Evolutionary conservation across 2,888 invertebrate genomes (phyloP).

Genomic region (Xestia c-nigrum): DNA sequence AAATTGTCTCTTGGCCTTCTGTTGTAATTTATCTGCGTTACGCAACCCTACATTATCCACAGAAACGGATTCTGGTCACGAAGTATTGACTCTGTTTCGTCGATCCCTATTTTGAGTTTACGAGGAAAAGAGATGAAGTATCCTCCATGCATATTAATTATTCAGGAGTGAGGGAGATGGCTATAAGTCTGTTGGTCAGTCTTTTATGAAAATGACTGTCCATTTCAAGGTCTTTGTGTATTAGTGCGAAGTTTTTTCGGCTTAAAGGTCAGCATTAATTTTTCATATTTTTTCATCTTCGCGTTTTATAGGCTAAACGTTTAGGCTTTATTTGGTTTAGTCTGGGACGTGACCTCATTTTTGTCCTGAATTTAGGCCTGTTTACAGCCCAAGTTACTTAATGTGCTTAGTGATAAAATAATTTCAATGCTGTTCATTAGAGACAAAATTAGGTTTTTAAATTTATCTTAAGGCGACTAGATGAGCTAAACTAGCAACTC

Average conservation of each 20-base stretch:
- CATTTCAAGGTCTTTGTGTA: constrained; percentile 17
- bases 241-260: constrained; percentile 18
- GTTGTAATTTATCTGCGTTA: constrained; percentile 34
- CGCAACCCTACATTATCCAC: constrained; percentile 40
- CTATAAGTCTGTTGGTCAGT: neutral
- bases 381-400: neutral
- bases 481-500: no score
- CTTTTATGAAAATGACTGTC: constrained; percentile 3
- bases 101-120: constrained; percentile 55
- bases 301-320: constrained; percentile 3
- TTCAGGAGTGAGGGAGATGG: constrained; percentile 23
- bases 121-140: constrained; percentile 50
- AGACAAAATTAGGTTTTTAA: no score
- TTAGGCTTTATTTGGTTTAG: neutral
- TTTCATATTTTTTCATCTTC: constrained; percentile 15
- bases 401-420: neutral
- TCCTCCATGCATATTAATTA: constrained; percentile 9
- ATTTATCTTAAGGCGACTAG: no score
- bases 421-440: neutral
- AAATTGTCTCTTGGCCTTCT: constrained; percentile 40
- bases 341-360: no score
- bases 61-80: constrained; percentile 60
- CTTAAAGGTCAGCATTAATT: constrained; percentile 14
- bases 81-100: constrained; percentile 52
- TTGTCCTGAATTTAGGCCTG: neutral